Evolutionary conservation across 2,797 vertebrate genomes (phyloP), one percentile per base, ranked within the genome.

Genomic region (Craterocephalus amniculus): DNA sequence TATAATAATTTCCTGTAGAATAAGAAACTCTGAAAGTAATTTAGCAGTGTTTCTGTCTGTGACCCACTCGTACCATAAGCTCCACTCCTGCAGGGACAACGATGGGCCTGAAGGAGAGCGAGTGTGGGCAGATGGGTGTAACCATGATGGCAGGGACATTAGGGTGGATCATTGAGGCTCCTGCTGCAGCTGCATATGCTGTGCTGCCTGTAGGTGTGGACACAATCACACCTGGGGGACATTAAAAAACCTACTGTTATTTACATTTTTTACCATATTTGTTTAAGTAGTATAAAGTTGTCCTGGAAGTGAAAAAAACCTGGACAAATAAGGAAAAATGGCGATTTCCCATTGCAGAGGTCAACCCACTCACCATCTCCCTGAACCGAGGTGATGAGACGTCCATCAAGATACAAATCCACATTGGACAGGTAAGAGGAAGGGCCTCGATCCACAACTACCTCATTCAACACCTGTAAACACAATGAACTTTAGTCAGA

Each of bases 111-210:
- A 95, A 95, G 71, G 95, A 95, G 55, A 95, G 94, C 0, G 95
- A 95, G 87, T 95, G 95, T 0, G 95, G 95, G 73, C 95, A 95
- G 91, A 95, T 95, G 67, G 95, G 95, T 0, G 95, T 95, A 81
- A 95, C 93, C 94, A 95, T 95, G 85, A 95, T 95, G 84, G 95
- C 95, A 0, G 95, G 95, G 0, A 95, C 95, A 2, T 95, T 95
- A 38, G 95, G 95, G 79, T 95, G 95, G 85, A 95, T 95, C 95
- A 95, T 95, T 24, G 95, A 95, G 51, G 95, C 95, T 64, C 95
- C 95, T 0, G 95, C 95, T 9, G 95, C 95, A 0, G 94, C 95
- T 0, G 95, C 95, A 0, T 95, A 95, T 0, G 95, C 95, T 0
- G 95, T 95, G 88, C 95, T 95, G 45, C 95, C 95, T 0, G 95